These are phyloP conservation scores for human DNA, from an alignment of 2,113 vertebrate species.

Conservation along the genomic window GRCh38 chr18:2144501-2145000, in stretches of 20 bases:
- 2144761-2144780: background rate
- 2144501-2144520: background rate
- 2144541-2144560: background rate
- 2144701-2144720: background rate
- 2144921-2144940: background rate
- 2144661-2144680: background rate
- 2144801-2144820: background rate
- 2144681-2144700: background rate
- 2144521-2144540: background rate
- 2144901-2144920: background rate
- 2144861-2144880: slow-evolving; percentile 23
- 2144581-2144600: background rate
- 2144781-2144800: slow-evolving; percentile 4
- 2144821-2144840: background rate
- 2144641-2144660: background rate
- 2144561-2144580: background rate
- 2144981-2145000: too few relatives aligned
- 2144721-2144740: background rate
- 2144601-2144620: background rate
- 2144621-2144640: background rate
- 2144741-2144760: background rate
- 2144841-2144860: background rate
- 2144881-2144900: background rate
- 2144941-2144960: background rate
- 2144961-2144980: background rate